Percentiles rank a stretch among this genome's conserved stretches.
Evolutionary conservation across 2,113 vertebrate genomes (phyloP).

Genomic region (Centrocercus urophasianus): DNA sequence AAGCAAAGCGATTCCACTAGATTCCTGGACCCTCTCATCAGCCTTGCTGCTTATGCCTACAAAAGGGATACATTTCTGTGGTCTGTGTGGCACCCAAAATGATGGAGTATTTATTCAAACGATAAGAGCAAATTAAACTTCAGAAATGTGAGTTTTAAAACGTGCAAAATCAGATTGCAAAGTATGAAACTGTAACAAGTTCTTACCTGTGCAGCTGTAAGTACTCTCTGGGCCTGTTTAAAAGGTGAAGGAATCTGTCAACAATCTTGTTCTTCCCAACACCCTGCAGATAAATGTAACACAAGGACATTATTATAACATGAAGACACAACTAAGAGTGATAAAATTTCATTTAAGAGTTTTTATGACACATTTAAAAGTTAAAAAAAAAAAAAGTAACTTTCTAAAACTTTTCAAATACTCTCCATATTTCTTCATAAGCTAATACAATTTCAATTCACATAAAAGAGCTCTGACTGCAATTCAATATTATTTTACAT

Average conservation of each 20-base stretch:
- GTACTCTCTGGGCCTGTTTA: constrained; percentile 96
- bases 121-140: neutral
- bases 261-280: constrained; percentile 98
- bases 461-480: neutral
- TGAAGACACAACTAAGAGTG: neutral
- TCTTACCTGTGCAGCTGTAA: constrained; percentile 95
- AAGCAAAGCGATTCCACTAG: neutral
- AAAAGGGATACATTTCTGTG: neutral
- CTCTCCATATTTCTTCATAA: neutral
- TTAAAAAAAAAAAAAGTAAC: neutral
- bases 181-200: neutral
- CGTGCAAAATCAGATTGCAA: neutral
- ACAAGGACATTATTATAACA: neutral
- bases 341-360: neutral
- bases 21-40: neutral
- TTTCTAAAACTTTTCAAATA: neutral
- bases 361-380: neutral
- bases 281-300: constrained; percentile 80
- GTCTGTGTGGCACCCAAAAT: neutral
- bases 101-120: neutral
- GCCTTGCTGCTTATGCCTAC: neutral
- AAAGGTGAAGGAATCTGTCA: constrained; percentile 94
- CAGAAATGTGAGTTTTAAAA: neutral
- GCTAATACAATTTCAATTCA: neutral
- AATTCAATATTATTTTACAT: neutral